Conservation (phyloP, 2,113 vertebrate species). For the Zapornia atra region DNA sequence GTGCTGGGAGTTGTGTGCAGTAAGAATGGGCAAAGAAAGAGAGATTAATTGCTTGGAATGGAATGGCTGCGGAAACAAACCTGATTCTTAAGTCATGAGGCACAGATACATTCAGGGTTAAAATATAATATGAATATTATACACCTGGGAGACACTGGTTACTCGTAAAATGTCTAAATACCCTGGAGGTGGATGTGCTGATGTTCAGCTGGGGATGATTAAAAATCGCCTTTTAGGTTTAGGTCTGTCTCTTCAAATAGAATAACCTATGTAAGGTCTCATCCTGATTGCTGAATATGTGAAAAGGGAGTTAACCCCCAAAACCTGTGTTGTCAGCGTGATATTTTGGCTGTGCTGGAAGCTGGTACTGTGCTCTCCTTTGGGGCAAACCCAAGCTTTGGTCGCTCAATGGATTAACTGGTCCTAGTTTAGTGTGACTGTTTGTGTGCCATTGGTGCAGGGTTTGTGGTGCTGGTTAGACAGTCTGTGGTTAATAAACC, state of each 20-base stretch:
- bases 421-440: neutral
- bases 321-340: neutral
- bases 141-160: neutral
- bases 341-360: neutral
- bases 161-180: neutral
- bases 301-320: neutral
- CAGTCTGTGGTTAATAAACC: neutral
- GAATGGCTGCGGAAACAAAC: neutral
- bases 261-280: neutral
- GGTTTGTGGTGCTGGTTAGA: neutral
- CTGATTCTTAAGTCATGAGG: neutral
- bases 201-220: neutral
- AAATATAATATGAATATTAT: neutral
- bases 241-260: neutral
- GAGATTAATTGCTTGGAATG: neutral
- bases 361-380: neutral
- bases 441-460: neutral
- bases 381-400: neutral
- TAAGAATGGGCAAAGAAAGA: neutral
- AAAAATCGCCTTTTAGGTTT: neutral
- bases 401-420: neutral
- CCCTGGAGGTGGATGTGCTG: neutral
- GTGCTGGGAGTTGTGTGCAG: neutral
- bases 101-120: neutral
- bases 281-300: neutral